phyloP scores from a whole-genome alignment of 2,888 invertebrate genomes.

The Lottia gigantea region DNA sequence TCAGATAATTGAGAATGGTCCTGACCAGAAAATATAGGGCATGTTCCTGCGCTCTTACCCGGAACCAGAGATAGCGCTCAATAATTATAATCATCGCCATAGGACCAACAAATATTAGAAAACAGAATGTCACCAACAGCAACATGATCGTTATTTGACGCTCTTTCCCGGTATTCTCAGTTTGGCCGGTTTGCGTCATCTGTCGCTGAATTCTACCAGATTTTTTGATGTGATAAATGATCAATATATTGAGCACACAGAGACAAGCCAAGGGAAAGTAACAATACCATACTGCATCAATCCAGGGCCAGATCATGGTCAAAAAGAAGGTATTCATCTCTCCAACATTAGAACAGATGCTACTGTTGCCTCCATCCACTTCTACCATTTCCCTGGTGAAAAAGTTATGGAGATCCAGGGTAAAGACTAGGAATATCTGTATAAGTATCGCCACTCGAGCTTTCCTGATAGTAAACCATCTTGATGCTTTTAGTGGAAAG shows the following conservation, averaged over 20 bases:
- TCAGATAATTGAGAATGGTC: constrained; percentile 25
- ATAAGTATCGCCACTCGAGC: constrained; percentile 16
- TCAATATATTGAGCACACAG: constrained; percentile 23
- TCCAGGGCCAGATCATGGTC: constrained; percentile 25
- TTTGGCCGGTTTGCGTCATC: constrained; percentile 11
- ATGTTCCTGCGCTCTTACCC: constrained; percentile 10
- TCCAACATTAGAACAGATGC: constrained; percentile 12
- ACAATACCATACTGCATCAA: constrained; percentile 25
- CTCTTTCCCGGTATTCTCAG: neutral
- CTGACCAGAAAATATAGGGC: constrained; percentile 23
- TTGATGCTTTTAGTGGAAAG: constrained; percentile 21
- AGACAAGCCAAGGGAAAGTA: constrained; percentile 21
- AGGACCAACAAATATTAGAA: constrained; percentile 27
- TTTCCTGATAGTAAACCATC: constrained; percentile 14
- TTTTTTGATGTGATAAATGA: constrained; percentile 17
- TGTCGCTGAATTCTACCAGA: constrained; percentile 12
- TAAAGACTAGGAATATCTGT: constrained; percentile 14
- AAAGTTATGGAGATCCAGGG: constrained; percentile 23
- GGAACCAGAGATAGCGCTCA: constrained; percentile 21
- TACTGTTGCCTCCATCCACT: constrained; percentile 3
- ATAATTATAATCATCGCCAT: constrained; percentile 28
- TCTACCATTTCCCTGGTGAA: constrained; percentile 20
- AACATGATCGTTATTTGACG: constrained; percentile 27
- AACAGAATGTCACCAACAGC: constrained; percentile 25
- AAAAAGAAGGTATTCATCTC: constrained; percentile 8